Conservation (phyloP, 2,113 vertebrate species). For the Heterocephalus glaber region DNA sequence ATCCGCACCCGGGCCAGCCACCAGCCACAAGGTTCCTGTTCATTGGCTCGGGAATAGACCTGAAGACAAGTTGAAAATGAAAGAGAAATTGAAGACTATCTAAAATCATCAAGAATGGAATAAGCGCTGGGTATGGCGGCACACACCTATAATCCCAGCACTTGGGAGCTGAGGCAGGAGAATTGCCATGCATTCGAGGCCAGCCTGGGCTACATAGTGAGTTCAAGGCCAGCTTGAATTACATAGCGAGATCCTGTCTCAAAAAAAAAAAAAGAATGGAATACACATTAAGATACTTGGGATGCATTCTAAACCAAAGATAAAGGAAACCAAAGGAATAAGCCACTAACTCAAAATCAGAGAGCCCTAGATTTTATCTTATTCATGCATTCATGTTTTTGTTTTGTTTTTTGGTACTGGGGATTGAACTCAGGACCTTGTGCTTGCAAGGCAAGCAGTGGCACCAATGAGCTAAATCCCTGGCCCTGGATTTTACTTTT, state of each 20-base stretch:
- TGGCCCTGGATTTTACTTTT: too few species aligned
- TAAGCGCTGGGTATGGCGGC: not conserved
- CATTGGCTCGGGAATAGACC: conserved; percentile 95
- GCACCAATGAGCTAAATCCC: not conserved
- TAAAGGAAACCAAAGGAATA: conserved; percentile 14
- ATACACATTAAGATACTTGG: not conserved
- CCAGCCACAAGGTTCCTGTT: conserved; percentile 95
- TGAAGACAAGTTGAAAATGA: conserved; percentile 71
- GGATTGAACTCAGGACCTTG: not conserved
- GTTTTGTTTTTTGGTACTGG: not conserved
- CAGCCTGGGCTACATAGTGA: not conserved
- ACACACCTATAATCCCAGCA: not conserved
- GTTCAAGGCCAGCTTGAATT: not conserved
- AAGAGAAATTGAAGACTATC: not conserved
- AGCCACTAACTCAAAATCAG: conserved; percentile 14
- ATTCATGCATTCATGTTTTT: not conserved
- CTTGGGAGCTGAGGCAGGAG: not conserved
- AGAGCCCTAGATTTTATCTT: not conserved
- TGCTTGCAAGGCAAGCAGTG: not conserved
- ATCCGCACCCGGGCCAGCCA: conserved; percentile 94
- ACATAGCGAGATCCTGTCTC: not conserved
- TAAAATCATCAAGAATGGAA: not conserved
- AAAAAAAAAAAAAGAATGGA: not conserved
- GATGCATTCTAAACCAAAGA: not conserved
- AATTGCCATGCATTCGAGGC: not conserved